Conservation (phyloP, 2,113 vertebrate genomes). For the Glareola pratincola region DNA sequence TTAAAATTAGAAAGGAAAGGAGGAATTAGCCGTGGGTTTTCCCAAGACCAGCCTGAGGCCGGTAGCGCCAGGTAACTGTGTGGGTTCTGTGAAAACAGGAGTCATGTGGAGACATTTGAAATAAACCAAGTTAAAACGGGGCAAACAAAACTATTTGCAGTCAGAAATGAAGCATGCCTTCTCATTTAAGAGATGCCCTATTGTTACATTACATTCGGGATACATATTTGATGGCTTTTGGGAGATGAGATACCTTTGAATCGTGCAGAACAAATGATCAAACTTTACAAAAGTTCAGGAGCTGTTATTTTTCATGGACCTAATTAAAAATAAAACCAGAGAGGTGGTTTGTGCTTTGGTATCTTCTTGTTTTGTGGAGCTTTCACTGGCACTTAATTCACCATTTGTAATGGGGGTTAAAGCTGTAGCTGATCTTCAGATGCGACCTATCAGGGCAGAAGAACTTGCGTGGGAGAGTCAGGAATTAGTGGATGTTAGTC, state of each 20-base stretch:
- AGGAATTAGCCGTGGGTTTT: constrained; percentile 43
- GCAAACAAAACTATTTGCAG: neutral
- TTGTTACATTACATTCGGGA: neutral
- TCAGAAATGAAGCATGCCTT: neutral
- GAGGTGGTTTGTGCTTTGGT: neutral
- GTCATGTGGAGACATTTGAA: neutral
- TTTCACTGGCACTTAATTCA: neutral
- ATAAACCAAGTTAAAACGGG: neutral
- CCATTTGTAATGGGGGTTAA: neutral
- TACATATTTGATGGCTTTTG: neutral
- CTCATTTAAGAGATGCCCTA: neutral
- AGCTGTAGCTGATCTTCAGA: neutral
- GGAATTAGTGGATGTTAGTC: neutral
- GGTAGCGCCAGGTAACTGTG: neutral
- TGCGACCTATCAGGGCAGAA: neutral
- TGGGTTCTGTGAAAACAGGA: neutral
- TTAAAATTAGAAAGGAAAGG: constrained; percentile 32
- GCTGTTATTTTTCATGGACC: neutral
- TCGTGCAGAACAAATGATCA: neutral
- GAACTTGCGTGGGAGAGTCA: neutral
- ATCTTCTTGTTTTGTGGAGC: neutral
- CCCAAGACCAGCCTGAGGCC: neutral
- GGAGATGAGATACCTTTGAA: neutral
- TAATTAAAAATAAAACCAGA: neutral
- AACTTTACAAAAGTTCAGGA: neutral